Conservation (phyloP, 2,113 vertebrate genomes). For the Camelus dromedarius region DNA sequence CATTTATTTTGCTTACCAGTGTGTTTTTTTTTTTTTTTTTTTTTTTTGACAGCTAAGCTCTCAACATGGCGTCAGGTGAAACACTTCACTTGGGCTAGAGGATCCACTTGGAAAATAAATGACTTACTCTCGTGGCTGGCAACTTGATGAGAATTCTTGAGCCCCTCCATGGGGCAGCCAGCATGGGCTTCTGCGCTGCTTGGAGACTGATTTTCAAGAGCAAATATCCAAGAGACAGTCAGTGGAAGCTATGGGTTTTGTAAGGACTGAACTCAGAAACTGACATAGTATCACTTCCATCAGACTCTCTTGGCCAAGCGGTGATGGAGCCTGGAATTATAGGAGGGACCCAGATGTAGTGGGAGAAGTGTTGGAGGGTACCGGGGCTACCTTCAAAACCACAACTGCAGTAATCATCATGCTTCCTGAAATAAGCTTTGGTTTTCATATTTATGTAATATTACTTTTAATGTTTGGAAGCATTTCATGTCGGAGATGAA, state of each 20-base stretch:
- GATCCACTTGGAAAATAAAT: background rate
- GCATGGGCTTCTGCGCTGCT: background rate
- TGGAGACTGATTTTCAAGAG: background rate
- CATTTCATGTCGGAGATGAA: background rate
- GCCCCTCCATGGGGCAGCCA: fast-evolving
- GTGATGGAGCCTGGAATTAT: background rate
- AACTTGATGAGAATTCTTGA: background rate
- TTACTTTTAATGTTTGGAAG: conserved; percentile 25
- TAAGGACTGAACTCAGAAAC: background rate
- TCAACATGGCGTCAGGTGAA: background rate
- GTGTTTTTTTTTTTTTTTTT: background rate
- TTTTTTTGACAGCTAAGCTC: background rate
- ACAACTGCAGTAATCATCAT: background rate
- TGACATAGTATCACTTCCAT: background rate
- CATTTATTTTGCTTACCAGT: background rate
- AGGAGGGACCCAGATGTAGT: background rate
- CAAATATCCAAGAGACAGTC: background rate
- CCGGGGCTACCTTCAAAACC: background rate
- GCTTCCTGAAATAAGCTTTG: background rate
- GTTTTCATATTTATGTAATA: background rate
- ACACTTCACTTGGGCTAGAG: background rate
- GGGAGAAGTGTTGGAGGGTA: background rate
- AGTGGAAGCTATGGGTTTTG: background rate
- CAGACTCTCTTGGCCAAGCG: background rate
- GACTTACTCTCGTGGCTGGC: background rate